Percentiles rank a stretch among this genome's conserved stretches.
Evolutionary conservation across 2,888 invertebrate genomes (phyloP).

Genomic region (Acleris literana): DNA sequence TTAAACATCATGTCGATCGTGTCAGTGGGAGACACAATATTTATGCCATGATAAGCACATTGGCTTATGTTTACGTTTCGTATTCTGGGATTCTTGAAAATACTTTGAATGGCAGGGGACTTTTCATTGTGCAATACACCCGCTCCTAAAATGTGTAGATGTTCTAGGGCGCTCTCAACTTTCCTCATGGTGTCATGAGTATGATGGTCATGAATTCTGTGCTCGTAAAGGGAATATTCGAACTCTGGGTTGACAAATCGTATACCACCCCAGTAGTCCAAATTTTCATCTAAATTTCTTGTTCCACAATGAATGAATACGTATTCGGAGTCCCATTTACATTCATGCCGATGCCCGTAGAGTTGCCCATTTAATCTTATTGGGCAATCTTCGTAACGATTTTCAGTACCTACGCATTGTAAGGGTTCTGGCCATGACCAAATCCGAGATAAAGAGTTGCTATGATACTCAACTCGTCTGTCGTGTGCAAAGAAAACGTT

Average conservation of each 20-base stretch:
- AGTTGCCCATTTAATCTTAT: conserved; percentile 95
- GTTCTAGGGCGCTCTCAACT: conserved; percentile 90
- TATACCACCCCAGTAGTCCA: conserved; percentile 98
- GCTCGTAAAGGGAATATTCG: conserved; percentile 92
- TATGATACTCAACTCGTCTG: conserved; percentile 93
- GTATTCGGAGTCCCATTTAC: conserved; percentile 94
- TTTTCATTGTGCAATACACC: conserved; percentile 98
- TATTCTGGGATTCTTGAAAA: conserved; percentile 92
- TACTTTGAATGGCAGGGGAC: conserved; percentile 95
- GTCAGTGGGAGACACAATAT: conserved; percentile 94
- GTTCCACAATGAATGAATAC: conserved; percentile 96
- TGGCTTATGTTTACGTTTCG: conserved; percentile 92
- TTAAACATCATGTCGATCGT: conserved; percentile 90
- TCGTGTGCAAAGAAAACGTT: conserved; percentile 95
- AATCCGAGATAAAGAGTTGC: conserved; percentile 92
- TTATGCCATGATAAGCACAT: conserved; percentile 96
- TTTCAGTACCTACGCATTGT: conserved; percentile 91
- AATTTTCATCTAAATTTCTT: conserved; percentile 85
- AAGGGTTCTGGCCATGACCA: conserved; percentile 98
- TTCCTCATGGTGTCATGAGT: conserved; percentile 88
- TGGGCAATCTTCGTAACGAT: conserved; percentile 91
- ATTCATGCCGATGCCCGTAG: conserved; percentile 92
- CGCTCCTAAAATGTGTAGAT: conserved; percentile 94
- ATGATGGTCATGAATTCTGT: conserved; percentile 91
- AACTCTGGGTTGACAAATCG: conserved; percentile 95